phyloP scores from a whole-genome alignment of 2,888 invertebrate species.

The Agrochola circellaris region DNA sequence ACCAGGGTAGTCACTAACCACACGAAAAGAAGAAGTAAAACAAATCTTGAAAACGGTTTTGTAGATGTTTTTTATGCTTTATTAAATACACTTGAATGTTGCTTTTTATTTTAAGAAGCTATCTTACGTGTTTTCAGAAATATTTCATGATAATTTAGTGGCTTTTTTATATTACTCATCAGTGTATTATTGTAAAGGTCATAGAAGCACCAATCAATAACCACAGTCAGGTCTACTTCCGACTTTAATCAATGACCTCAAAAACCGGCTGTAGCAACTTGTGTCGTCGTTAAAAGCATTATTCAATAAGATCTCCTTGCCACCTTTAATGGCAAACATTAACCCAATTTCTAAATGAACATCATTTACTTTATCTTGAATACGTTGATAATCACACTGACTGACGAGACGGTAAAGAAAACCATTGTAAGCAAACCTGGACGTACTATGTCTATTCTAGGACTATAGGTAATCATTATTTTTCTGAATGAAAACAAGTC shows the following conservation, averaged over 20 bases:
- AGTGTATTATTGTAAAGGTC: no score
- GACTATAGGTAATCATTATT: no score
- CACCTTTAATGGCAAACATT: constrained; percentile 38
- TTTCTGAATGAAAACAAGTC: no score
- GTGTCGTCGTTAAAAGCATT: neutral
- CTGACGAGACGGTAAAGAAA: neutral
- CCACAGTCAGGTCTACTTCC: neutral
- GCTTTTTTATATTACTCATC: neutral
- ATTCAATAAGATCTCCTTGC: constrained; percentile 30
- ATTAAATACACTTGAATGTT: no score
- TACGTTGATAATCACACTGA: neutral
- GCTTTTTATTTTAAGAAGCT: no score
- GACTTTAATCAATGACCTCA: constrained; percentile 20
- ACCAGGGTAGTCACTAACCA: no score
- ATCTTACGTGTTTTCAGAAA: no score
- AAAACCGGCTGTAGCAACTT: constrained; percentile 14
- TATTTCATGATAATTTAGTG: no score
- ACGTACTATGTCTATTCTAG: no score
- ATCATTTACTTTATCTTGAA: neutral
- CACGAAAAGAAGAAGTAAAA: no score
- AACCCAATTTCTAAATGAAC: constrained; percentile 39
- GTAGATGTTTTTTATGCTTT: no score
- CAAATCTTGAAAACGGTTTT: no score
- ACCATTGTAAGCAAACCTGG: neutral
- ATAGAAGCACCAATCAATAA: neutral